Evolutionary conservation across 1,140 invertebrate species (phyloP).

Genomic region (Drosophila eugracilis): DNA sequence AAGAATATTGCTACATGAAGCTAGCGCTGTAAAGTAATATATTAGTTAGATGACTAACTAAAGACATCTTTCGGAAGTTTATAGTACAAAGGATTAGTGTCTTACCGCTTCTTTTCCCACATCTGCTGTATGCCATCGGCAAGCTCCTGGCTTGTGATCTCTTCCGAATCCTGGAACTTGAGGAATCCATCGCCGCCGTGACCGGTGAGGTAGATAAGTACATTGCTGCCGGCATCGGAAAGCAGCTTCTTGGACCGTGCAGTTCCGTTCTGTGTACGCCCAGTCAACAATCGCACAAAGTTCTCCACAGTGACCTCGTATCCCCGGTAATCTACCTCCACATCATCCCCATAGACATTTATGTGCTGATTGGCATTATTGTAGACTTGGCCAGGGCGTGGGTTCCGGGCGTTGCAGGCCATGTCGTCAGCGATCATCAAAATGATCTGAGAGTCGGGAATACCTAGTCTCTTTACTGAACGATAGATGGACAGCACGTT

Average conservation of each 20-base stretch:
- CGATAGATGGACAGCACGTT: conserved; percentile 99
- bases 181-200: conserved; percentile 99
- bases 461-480: conserved; percentile 98
- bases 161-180: conserved; percentile 99
- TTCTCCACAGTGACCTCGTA: conserved; percentile 99
- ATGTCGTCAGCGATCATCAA: conserved; percentile 99
- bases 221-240: conserved; percentile 98
- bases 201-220: conserved; percentile 98
- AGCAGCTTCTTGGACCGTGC: conserved; percentile 97
- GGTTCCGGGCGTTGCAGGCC: conserved; percentile 99
- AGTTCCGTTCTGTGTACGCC: conserved; percentile 94
- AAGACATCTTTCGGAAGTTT: no score
- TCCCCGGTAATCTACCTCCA: conserved; percentile 99
- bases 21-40: no score
- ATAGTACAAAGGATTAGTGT: neutral
- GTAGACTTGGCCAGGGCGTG: conserved; percentile 98
- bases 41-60: no score
- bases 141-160: conserved; percentile 99
- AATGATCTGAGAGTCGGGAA: conserved; percentile 98
- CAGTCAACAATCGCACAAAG: conserved; percentile 98
- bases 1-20: neutral
- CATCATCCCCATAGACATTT: conserved; percentile 99
- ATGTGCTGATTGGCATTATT: conserved; percentile 99
- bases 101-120: conserved; percentile 97
- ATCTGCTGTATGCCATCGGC: conserved; percentile 99